These are phyloP conservation scores for Hycleus phaleratus DNA, from an alignment of 1,140 invertebrate species.

Conservation along the genomic window DNA sequence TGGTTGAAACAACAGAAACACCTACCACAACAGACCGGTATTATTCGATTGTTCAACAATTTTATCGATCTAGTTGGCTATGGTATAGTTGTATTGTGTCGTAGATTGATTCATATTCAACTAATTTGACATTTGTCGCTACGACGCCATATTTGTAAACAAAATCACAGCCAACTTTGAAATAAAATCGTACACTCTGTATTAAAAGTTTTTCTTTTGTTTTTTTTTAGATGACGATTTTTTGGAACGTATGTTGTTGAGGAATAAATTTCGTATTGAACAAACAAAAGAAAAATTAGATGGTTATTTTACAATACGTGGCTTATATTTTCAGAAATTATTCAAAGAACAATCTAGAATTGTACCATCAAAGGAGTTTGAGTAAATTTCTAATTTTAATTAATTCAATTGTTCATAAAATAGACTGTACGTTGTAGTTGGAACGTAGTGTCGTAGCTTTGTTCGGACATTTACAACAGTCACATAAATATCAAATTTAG, in stretches of 20 bases:
- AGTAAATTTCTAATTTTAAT: neutral
- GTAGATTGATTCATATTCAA: too few species aligned
- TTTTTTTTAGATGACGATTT: neutral
- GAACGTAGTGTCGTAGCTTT: neutral
- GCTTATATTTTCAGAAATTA: neutral
- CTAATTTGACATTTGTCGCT: too few species aligned
- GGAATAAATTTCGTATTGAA: constrained; percentile 11
- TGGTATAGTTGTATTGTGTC: too few species aligned
- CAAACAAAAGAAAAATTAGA: constrained; percentile 9
- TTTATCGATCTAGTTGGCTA: too few species aligned
- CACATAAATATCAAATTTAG: too few species aligned
- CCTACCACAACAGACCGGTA: too few species aligned
- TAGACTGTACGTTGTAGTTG: too few species aligned
- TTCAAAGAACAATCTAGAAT: neutral
- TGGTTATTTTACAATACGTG: constrained; percentile 2
- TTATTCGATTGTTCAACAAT: too few species aligned
- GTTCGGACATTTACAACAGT: too few species aligned
- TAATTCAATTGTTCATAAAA: too few species aligned
- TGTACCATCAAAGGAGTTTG: constrained; percentile 1
- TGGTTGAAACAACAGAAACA: too few species aligned
- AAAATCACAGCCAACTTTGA: neutral
- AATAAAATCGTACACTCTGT: too few species aligned
- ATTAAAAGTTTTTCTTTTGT: neutral
- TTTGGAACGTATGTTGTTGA: constrained; percentile 6
- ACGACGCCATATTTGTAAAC: neutral